Evolutionary conservation across 2,888 invertebrate species (phyloP).

Genomic region (Orchesella flavescens): DNA sequence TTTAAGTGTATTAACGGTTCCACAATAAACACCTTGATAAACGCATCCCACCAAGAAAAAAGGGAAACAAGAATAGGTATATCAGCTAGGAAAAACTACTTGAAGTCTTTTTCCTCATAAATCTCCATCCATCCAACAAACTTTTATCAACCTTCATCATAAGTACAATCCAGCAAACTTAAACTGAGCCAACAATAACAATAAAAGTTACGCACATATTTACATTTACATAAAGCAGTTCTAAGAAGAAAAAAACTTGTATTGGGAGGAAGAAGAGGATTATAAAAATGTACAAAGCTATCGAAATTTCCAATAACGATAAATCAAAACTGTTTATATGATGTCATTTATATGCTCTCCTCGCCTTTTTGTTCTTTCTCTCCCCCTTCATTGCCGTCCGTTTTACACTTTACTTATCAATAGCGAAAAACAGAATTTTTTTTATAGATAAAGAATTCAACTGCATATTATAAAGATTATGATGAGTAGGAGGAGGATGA

Average conservation of each 20-base stretch:
- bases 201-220: not conserved
- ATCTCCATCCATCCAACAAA: constrained; percentile 5
- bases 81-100: no score
- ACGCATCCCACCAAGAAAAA: not conserved
- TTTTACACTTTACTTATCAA: constrained; percentile 12
- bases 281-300: constrained; percentile 41
- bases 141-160: not conserved
- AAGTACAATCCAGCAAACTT: not conserved
- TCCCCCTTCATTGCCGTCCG: not conserved
- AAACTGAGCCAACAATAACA: not conserved
- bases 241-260: constrained; percentile 54
- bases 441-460: not conserved
- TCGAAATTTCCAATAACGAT: constrained; percentile 59
- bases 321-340: constrained; percentile 55
- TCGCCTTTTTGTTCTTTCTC: constrained; percentile 7
- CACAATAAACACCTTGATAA: not conserved
- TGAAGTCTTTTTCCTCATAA: not conserved
- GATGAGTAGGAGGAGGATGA: not conserved
- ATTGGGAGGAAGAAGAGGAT: constrained; percentile 50
- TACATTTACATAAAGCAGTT: not conserved
- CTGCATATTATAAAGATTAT: not conserved
- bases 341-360: constrained; percentile 51
- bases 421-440: not conserved
- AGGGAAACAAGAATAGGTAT: not conserved
- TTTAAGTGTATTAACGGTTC: constrained; percentile 14